A percentile compares a stretch with the other conserved stretches of the same genome.
phyloP scores from a whole-genome alignment of 2,888 invertebrate genomes.

The Gnatocerus cornutus region DNA sequence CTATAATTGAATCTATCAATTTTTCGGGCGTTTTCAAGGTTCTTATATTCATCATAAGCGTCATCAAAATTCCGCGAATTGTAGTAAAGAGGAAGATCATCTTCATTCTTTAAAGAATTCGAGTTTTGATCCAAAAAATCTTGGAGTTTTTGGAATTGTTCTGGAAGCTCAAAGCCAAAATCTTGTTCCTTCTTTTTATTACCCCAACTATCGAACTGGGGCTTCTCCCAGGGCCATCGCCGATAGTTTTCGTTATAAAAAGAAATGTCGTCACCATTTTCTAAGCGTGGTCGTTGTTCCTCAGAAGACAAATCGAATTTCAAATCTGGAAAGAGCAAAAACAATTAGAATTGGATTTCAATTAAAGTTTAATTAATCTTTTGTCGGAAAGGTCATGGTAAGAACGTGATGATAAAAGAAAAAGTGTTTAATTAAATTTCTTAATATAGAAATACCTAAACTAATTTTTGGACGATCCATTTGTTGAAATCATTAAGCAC shows the following conservation, averaged over 20 bases:
- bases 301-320: constrained; percentile 54
- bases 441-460: too few species aligned
- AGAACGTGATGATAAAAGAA: too few species aligned
- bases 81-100: constrained; percentile 52
- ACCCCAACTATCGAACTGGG: neutral
- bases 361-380: too few species aligned
- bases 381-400: too few species aligned
- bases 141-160: constrained; percentile 48
- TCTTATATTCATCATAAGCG: constrained; percentile 49
- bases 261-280: constrained; percentile 41
- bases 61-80: constrained; percentile 47
- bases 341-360: neutral
- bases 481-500: too few species aligned
- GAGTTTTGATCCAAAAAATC: constrained; percentile 53
- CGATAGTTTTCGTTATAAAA: constrained; percentile 46
- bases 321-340: constrained; percentile 50
- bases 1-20: constrained; percentile 36
- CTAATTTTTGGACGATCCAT: too few species aligned
- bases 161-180: constrained; percentile 38
- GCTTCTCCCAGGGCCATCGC: constrained; percentile 40
- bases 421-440: too few species aligned
- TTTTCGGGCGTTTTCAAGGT: too few species aligned
- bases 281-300: constrained; percentile 50
- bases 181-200: constrained; percentile 27
- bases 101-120: constrained; percentile 44